Evolutionary conservation across 2,888 invertebrate species (phyloP), one percentile per base, ranked within the genome.

Genomic region (Torymus aiolomorphi): DNA sequence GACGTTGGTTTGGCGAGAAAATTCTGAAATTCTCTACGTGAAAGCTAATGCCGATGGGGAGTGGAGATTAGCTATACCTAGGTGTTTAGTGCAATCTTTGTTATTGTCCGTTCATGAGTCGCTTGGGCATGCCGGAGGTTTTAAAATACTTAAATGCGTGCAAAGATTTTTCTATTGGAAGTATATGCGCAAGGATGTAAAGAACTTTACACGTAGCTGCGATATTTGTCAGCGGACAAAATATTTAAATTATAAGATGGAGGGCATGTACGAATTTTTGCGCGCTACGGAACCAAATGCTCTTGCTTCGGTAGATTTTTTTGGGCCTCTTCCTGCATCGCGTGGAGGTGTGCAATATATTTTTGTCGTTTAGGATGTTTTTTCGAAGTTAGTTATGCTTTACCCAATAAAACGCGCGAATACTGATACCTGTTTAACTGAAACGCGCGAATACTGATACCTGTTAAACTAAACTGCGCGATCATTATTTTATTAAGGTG

Each of bases 141-240:
- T 18, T 18, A 73, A 73, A n/a, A 18, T 24, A 13, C 11, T 8
- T 16, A 14, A 49, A 10, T 73, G 62, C 51, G 2, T 73, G 12
- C 2, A 12, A 20, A 8, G 24, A 31, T 52, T 52, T 62, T 73
- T 73, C 3, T 74, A 24, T 42, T 74, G 77, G 77, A 14, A 56
- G 10, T 3, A 51, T 31, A 63, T 77, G 71, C 2, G 70, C 1
- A 3, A n/a, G 5, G 63, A 77, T 16, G n/a, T 71, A 13, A 70
- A 71, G 13, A 14, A 18, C n/a, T 65, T 63, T 18, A 18, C 63
- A 31, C 12, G 62, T 13, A 11, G 18, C 14, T 80, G 80, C 24
- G 80, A 80, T n/a, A 0, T 67, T 0, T 80, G 80, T n/a, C 80
- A 80, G 16, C 14, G n/a, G n/a, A n/a, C n/a, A n/a, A n/a, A n/a